Evolutionary conservation across 2,797 vertebrate genomes (phyloP).

Genomic region (Lepilemur ruficaudatus): DNA sequence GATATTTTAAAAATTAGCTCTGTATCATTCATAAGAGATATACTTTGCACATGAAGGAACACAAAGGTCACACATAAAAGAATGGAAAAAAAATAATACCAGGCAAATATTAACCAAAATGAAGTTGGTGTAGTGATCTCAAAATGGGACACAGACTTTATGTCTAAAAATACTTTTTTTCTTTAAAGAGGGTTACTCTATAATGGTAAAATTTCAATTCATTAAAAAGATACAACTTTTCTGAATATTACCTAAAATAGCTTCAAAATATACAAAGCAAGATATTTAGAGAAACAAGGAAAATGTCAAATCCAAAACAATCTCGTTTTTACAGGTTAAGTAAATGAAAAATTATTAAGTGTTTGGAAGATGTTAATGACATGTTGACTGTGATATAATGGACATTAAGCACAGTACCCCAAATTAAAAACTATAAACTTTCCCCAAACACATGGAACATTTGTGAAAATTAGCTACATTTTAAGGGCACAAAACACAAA

Average conservation of each 20-base stretch:
- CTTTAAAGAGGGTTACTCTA: background rate
- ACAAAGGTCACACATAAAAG: background rate
- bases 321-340: background rate
- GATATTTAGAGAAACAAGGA: background rate
- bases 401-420: too few species aligned
- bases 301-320: background rate
- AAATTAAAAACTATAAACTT: slow-evolving; percentile 26
- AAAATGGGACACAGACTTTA: background rate
- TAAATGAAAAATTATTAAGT: background rate
- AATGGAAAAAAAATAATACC: background rate
- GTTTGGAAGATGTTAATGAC: background rate
- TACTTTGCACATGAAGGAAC: background rate
- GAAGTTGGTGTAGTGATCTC: background rate
- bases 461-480: slow-evolving; percentile 32
- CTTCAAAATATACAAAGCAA: background rate
- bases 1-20: background rate
- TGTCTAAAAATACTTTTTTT: background rate
- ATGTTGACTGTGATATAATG: background rate
- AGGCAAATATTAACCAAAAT: background rate
- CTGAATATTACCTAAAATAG: background rate
- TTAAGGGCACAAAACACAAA: background rate
- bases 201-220: background rate
- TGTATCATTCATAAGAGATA: background rate
- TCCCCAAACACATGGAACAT: background rate
- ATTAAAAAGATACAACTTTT: background rate